phyloP scores from a whole-genome alignment of 2,888 invertebrate genomes.

The Apodemia duryi region DNA sequence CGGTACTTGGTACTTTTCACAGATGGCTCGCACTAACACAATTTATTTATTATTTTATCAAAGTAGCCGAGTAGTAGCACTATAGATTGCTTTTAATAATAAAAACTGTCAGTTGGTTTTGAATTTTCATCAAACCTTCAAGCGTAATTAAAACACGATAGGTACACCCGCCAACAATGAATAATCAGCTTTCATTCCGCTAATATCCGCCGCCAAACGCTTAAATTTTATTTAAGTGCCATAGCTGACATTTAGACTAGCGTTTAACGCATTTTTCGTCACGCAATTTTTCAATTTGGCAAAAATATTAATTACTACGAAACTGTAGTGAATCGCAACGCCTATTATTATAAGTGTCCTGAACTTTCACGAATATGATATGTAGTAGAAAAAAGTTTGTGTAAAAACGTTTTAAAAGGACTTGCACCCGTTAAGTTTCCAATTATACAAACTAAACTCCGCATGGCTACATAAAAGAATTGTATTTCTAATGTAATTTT shows the following conservation, averaged over 20 bases:
- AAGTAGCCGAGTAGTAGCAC: no score
- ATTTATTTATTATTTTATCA: no score
- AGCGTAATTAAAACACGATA: constrained; percentile 2
- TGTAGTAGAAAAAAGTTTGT: background rate
- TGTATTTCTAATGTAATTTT: no score
- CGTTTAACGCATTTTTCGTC: constrained; percentile 4
- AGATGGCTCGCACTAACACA: no score
- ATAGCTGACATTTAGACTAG: background rate
- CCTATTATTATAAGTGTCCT: background rate
- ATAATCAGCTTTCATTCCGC: background rate
- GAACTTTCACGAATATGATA: background rate
- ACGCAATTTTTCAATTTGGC: constrained; percentile 11
- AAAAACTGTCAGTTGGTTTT: background rate
- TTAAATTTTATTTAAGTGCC: constrained; percentile 12
- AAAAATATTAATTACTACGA: background rate
- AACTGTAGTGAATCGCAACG: background rate
- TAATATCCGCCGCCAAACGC: background rate
- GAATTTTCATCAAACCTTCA: background rate
- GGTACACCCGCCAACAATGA: background rate
- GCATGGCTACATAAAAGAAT: no score
- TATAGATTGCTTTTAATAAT: background rate
- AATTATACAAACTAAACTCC: no score
- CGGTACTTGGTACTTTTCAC: no score
- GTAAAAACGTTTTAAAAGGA: background rate
- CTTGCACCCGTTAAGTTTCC: no score